Evolutionary conservation across 2,797 vertebrate species (phyloP), one percentile per base, ranked within the genome.

Genomic region (Myiotriccus ornatus): DNA sequence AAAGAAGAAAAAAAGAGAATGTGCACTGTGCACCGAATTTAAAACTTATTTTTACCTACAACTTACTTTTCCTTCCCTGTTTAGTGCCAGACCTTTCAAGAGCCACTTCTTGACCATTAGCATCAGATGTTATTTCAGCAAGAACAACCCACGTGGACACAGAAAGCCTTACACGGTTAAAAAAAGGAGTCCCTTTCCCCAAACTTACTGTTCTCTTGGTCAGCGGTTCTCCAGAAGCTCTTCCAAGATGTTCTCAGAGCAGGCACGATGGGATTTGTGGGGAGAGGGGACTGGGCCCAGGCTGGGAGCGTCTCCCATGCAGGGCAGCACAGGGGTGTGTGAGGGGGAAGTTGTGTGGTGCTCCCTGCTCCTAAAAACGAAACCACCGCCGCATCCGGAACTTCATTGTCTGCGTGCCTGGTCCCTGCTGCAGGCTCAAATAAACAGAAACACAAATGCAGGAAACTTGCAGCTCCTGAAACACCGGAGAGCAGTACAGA

Each of bases 381-480:
- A 96, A 96, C 76, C 64, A 14, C 3, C 2, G 14, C 5, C 12
- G 3, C 10, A 37, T 22, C 70, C 64, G 77, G 88, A 94, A 84
- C 91, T 47, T 2, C 4, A 59, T 2, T 39, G 67, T 32, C 64
- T 52, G 3, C 8, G 34, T 10, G 78, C 76, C 44, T 14, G 35
- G 71, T 43, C 62, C 75, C 90, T n/a, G 78, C 56, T 53, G 71
- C 27, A 64, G 43, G 12, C 53, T n/a, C 59, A 44, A 46, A 70
- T 20, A 67, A 95, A 84, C 81, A 87, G 84, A 60, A 53, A 28
- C 5, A 23, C 77, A 90, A 92, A 75, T 2, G 69, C 92, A 96
- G 93, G 88, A 92, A 93, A 68, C 46, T 3, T 22, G 41, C 67
- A 70, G 3, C n/a, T 55, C 50, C 77, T 56, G 63, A 49, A 60